Base-by-base conservation (phyloP, 2,888 invertebrate species). In the Pecten maximus region DNA sequence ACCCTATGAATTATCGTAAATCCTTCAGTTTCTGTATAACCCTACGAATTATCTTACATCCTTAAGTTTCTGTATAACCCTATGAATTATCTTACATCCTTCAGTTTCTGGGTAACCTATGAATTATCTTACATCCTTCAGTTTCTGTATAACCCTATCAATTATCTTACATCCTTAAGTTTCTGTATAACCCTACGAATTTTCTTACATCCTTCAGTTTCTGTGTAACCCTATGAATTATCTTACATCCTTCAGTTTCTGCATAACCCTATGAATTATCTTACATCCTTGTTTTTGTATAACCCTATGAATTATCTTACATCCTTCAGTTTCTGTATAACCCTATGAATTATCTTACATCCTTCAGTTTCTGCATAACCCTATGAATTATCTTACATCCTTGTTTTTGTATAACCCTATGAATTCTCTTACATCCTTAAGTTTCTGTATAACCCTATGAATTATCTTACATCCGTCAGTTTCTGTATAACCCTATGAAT, bases 191-290 rank as follows among this genome's bases (percentile, higher is more conserved):
- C 4, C 12, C 50, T 19, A 10, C 15, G 50, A 54, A 10, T 54
- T 54, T 10, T 54, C 50, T 3, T 10, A 54, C 50, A 54, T 19
- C 50, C 19, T 54, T 19, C 16, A 54, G 15, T 23, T 54, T 54
- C 50, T 54, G 60, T 87, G 19, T 40, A 16, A 40, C 16, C 40
- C 89, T 16, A 74, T 74, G 10, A 74, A 23, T 8, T 74, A 35
- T 74, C 94, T 93, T 92, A 96, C 96, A 91, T 98, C 98, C 96
- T 98, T 97, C 92, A 98, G 97, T 93, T 98, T 98, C 93, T 98
- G 97, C 2, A 98, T 97, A 19, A 98, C 97, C 94, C 97, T 97
- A 96, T 98, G 98, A 89, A 98, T 97, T n/a, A n/a, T 54, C 50
- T 54, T 12, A 54, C 23, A 23, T 54, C 50, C 23, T 19, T 54